Evolutionary conservation across 2,888 invertebrate genomes (phyloP).

Genomic region (Trachelus troglodyta): DNA sequence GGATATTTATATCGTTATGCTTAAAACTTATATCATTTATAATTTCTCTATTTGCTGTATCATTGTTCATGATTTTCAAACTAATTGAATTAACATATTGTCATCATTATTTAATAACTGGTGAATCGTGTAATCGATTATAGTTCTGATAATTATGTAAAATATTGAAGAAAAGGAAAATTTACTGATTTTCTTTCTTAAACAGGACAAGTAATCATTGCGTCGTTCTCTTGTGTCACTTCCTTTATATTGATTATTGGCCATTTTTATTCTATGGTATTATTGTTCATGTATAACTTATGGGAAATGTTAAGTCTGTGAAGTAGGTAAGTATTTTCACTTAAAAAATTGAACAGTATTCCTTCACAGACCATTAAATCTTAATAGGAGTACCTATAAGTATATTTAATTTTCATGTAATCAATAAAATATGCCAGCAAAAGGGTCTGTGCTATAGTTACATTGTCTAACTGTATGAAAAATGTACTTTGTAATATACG

Average conservation of each 20-base stretch:
- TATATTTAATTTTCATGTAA: background rate
- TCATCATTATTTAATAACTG: background rate
- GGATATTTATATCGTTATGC: background rate
- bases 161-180: background rate
- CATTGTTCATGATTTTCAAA: background rate
- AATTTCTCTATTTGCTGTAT: too few species aligned
- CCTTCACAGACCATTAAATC: background rate
- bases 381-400: background rate
- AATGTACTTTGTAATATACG: conserved; percentile 10
- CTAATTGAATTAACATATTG: background rate
- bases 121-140: background rate
- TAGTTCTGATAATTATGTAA: background rate
- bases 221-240: background rate
- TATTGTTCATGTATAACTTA: background rate
- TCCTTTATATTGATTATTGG: background rate
- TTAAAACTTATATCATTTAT: background rate
- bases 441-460: background rate
- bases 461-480: background rate
- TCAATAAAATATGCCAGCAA: background rate
- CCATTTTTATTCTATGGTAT: background rate
- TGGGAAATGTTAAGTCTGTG: background rate
- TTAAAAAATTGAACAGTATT: background rate
- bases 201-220: background rate
- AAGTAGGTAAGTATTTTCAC: background rate
- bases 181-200: background rate